These are phyloP conservation scores for Dryomyza anilis DNA, from an alignment of 2,888 invertebrate species.

Conservation along the genomic window DNA sequence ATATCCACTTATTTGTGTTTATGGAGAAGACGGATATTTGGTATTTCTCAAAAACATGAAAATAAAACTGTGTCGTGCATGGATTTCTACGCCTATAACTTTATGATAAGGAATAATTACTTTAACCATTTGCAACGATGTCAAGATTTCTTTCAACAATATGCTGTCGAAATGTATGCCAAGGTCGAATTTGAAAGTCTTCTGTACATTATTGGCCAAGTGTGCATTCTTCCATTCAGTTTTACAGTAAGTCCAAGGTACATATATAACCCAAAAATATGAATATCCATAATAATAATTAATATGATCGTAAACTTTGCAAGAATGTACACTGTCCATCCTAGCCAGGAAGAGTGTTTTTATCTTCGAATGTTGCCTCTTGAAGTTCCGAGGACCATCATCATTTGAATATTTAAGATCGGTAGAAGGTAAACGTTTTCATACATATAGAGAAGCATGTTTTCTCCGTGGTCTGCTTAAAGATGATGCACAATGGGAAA, in stretches of 20 bases:
- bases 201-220: not conserved
- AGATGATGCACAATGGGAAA: conserved; percentile 4
- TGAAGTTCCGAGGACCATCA: not conserved
- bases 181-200: not conserved
- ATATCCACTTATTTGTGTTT: not conserved
- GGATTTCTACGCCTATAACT: not conserved
- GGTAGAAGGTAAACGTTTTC: not conserved
- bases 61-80: not conserved
- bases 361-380: conserved; percentile 1
- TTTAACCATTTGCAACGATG: not conserved
- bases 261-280: too few species aligned
- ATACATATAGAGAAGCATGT: not conserved
- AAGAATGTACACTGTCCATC: not conserved
- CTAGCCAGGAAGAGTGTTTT: not conserved
- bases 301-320: not conserved
- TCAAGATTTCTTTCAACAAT: not conserved
- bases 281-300: too few species aligned
- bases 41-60: not conserved
- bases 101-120: not conserved
- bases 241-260: not conserved
- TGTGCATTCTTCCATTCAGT: not conserved
- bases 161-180: not conserved
- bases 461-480: not conserved
- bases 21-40: not conserved
- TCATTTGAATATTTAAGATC: too few species aligned